These are phyloP conservation scores for Diplosoma virens DNA, from an alignment of 23 tunicate species.

Conservation along the genomic window DNA sequence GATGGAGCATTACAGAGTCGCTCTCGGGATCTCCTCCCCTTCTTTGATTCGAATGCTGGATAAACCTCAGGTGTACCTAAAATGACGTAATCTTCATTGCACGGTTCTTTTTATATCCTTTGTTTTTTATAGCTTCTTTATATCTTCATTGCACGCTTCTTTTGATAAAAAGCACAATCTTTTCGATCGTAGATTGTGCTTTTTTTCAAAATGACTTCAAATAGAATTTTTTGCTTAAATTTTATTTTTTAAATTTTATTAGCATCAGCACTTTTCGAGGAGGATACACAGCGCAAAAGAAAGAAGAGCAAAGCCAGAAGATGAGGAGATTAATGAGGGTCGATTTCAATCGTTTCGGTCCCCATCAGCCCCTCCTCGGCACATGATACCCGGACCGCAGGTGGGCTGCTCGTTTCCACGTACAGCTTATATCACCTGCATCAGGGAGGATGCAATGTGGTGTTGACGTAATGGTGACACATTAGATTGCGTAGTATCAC, in stretches of 20 bases:
- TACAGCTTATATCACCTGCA: no score
- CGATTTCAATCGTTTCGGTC: conserved; percentile 79
- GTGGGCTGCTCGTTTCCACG: no score
- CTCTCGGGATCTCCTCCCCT: conserved; percentile 67
- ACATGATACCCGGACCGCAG: conserved; percentile 67
- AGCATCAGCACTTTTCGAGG: not conserved
- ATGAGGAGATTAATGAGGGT: conserved; percentile 14
- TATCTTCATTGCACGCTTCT: no score
- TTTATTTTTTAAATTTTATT: not conserved
- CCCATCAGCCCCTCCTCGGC: conserved; percentile 91
- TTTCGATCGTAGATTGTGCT: no score
- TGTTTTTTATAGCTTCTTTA: no score
- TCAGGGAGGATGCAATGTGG: no score
- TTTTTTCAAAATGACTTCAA: no score
- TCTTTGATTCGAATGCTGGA: conserved; percentile 58
- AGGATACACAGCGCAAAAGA: conserved; percentile 59
- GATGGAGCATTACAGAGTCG: conserved; percentile 85
- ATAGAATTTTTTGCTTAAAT: not conserved
- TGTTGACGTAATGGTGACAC: no score
- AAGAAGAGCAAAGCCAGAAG: conserved; percentile 16
- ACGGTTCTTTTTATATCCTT: no score
- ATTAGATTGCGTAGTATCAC: no score
- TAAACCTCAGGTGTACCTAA: conserved; percentile 63
- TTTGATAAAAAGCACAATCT: no score
- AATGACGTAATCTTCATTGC: no score